Conservation (phyloP, 64 coral and sea anemone genomes). For the Trachythela sp. region DNA sequence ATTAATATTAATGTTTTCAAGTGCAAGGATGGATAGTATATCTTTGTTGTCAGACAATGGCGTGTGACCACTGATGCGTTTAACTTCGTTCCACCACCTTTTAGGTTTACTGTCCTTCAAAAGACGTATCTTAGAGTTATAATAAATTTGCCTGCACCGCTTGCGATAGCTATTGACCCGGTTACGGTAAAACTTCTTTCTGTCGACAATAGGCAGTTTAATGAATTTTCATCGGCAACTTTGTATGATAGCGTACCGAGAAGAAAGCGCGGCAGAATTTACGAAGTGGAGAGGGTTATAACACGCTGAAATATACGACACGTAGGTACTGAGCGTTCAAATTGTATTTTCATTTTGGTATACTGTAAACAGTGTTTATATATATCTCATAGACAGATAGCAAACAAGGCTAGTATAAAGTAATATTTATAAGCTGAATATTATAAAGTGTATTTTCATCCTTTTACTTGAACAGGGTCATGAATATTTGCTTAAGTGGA, state of each 20-base stretch:
- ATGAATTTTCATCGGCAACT: background rate
- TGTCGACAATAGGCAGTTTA: background rate
- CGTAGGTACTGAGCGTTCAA: background rate
- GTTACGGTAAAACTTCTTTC: too few relatives aligned
- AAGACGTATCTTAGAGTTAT: too few relatives aligned
- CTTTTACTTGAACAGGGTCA: background rate
- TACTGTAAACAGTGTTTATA: background rate
- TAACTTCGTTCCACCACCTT: too few relatives aligned
- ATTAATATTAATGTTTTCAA: too few relatives aligned
- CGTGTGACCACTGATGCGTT: too few relatives aligned
- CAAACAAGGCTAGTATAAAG: background rate
- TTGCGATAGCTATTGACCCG: too few relatives aligned
- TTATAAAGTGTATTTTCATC: background rate
- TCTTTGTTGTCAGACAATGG: too few relatives aligned
- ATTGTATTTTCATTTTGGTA: background rate
- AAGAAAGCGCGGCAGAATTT: background rate
- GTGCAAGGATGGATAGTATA: too few relatives aligned
- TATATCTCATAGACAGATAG: background rate
- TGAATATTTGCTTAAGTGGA: slow-evolving; percentile 4
- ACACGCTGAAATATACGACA: background rate
- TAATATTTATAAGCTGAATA: background rate
- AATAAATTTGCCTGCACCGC: too few relatives aligned
- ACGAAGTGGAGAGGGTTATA: background rate
- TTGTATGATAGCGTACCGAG: background rate
- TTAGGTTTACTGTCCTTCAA: too few relatives aligned